A percentile compares a stretch with the other conserved stretches of the same genome.
Evolutionary conservation across 2,113 vertebrate species (phyloP).

Genomic region (Rhabdomys dilectus): DNA sequence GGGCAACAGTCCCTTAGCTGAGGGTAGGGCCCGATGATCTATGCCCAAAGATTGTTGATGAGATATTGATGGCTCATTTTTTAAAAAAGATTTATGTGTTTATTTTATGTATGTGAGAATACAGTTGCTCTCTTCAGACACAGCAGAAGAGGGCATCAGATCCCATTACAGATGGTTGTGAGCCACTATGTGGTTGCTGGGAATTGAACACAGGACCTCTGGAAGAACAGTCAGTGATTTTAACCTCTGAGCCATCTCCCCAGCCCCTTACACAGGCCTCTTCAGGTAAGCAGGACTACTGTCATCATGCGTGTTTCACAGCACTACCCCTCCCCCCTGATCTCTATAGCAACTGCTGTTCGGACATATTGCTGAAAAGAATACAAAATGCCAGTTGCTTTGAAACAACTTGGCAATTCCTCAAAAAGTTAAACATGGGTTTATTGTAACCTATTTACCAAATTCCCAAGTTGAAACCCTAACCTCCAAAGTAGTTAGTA

Average conservation of each 20-base stretch:
- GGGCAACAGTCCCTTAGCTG: no score
- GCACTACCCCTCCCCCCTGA: not conserved
- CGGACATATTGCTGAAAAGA: not conserved
- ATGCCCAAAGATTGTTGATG: no score
- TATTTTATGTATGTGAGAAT: no score
- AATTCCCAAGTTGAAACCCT: not conserved
- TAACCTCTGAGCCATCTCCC: no score
- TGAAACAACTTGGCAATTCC: slow-evolving; percentile 5
- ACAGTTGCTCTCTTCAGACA: no score
- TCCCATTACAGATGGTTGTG: no score
- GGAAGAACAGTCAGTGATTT: no score
- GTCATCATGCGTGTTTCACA: not conserved
- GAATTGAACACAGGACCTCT: no score
- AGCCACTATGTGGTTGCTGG: no score
- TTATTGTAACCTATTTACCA: not conserved
- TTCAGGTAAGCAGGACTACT: not conserved
- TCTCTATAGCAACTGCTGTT: not conserved
- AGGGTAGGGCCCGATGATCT: not conserved
- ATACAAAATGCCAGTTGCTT: slow-evolving; percentile 27
- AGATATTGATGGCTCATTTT: not conserved
- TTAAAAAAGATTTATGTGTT: no score
- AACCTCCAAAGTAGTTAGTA: not conserved
- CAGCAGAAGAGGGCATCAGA: no score
- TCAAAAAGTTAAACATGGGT: slow-evolving; percentile 2
- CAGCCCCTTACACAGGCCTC: not conserved